Evolutionary conservation across 1,140 invertebrate genomes (phyloP).

Genomic region (Calliphora vicina): DNA sequence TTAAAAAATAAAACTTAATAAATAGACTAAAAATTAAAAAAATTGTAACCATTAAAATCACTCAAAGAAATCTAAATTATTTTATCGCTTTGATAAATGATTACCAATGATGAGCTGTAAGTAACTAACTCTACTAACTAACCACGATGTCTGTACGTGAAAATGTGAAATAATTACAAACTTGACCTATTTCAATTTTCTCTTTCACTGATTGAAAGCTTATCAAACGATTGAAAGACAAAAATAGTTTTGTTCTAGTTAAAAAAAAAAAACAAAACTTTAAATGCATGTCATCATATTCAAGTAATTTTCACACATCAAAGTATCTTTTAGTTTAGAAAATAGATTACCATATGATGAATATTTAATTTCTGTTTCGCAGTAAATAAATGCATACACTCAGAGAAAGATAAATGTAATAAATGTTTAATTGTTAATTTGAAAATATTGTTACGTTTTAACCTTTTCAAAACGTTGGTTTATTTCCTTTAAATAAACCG

Average conservation of each 20-base stretch:
- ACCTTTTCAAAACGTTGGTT: too few species aligned
- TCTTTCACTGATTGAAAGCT: constrained; percentile 8
- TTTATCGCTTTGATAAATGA: not conserved
- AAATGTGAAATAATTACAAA: not conserved
- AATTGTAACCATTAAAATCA: not conserved
- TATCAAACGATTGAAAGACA: constrained; percentile 20
- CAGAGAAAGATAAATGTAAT: not conserved
- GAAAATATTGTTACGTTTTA: not conserved
- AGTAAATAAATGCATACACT: not conserved
- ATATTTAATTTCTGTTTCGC: not conserved
- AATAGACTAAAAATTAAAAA: not conserved
- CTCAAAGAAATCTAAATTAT: not conserved
- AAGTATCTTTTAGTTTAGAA: not conserved
- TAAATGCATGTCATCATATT: not conserved
- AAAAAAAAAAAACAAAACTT: not conserved
- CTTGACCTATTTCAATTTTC: constrained; percentile 19
- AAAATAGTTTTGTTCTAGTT: not conserved
- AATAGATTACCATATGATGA: not conserved
- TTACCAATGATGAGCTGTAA: not conserved
- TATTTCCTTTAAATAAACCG: too few species aligned
- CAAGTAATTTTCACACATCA: constrained; percentile 18
- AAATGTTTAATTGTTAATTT: too few species aligned
- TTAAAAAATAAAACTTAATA: not conserved
- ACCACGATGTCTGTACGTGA: too few species aligned
- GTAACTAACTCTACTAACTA: not conserved